phyloP scores from a whole-genome alignment of 2,888 invertebrate genomes.

The Torymus aiolomorphi region DNA sequence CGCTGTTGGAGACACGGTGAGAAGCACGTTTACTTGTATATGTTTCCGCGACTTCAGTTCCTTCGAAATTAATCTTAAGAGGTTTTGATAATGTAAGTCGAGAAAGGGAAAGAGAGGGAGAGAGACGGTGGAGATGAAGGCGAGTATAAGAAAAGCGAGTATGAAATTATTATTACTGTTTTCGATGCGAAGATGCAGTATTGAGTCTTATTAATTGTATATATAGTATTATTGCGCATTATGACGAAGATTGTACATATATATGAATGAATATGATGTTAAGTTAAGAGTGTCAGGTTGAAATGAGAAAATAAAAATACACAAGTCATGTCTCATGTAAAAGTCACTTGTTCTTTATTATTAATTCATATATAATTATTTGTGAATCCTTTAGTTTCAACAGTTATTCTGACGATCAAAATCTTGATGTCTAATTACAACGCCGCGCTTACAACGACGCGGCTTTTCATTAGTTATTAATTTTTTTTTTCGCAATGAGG shows the following conservation, averaged over 20 bases:
- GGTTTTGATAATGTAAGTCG: constrained; percentile 6
- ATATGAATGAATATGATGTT: constrained; percentile 38
- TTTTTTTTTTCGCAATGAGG: constrained; percentile 4
- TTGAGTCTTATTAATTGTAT: constrained; percentile 49
- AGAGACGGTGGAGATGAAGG: neutral
- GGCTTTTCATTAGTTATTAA: too few relatives aligned
- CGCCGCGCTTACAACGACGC: constrained; percentile 16
- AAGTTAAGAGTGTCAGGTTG: constrained; percentile 48
- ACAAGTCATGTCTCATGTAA: constrained; percentile 56
- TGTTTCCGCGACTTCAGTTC: constrained; percentile 44
- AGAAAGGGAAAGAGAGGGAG: too few relatives aligned
- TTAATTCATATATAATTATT: constrained; percentile 53
- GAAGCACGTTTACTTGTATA: constrained; percentile 33
- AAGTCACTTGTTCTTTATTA: constrained; percentile 58
- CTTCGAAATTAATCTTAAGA: constrained; percentile 46
- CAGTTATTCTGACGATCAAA: constrained; percentile 53
- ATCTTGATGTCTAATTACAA: constrained; percentile 45
- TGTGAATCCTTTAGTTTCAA: constrained; percentile 48
- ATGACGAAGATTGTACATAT: constrained; percentile 44
- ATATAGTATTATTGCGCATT: constrained; percentile 46
- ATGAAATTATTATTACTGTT: constrained; percentile 52
- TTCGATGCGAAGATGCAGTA: constrained; percentile 39
- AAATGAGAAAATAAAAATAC: constrained; percentile 46
- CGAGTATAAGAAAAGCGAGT: constrained; percentile 22
- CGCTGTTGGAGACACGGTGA: constrained; percentile 1